These are phyloP conservation scores for Pao palembangensis DNA, from an alignment of 2,113 vertebrate species.

Conservation along the genomic window DNA sequence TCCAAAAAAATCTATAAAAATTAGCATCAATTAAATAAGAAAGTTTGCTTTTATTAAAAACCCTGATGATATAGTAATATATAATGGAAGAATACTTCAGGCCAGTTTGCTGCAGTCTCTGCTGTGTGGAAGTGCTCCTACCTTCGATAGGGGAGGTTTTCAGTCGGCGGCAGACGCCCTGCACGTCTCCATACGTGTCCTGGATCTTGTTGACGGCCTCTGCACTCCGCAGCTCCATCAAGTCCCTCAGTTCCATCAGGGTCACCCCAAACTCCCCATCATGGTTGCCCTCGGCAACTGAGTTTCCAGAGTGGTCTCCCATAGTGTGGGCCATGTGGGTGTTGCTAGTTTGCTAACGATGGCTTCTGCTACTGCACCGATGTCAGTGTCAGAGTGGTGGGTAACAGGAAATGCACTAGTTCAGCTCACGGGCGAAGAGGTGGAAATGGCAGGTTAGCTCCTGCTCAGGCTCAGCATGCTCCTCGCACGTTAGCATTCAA, in stretches of 20 bases:
- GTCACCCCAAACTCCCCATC: conserved; percentile 89
- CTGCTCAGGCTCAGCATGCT: conserved; percentile 75
- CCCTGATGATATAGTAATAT: too few species aligned
- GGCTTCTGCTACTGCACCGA: conserved; percentile 3
- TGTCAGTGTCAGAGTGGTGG: neutral
- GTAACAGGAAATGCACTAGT: conserved; percentile 41
- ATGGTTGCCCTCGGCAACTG: conserved; percentile 79
- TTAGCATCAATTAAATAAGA: too few species aligned
- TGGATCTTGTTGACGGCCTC: conserved; percentile 83
- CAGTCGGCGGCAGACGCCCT: conserved; percentile 84
- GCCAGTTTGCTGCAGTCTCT: too few species aligned
- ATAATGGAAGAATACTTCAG: too few species aligned
- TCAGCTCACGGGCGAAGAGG: conserved; percentile 34
- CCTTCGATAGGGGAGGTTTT: conserved; percentile 93
- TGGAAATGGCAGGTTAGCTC: conserved; percentile 47
- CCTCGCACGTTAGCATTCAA: conserved; percentile 69
- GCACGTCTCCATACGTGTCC: conserved; percentile 79
- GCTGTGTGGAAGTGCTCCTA: conserved; percentile 59
- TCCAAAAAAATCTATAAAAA: too few species aligned
- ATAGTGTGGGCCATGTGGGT: conserved; percentile 85
- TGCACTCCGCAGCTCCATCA: conserved; percentile 88
- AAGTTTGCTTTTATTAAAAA: too few species aligned
- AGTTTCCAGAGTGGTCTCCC: conserved; percentile 85
- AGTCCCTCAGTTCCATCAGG: conserved; percentile 80
- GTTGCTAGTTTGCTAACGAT: neutral